Evolutionary conservation across 1,140 invertebrate species (phyloP).

Genomic region (Archivesica marissinica): DNA sequence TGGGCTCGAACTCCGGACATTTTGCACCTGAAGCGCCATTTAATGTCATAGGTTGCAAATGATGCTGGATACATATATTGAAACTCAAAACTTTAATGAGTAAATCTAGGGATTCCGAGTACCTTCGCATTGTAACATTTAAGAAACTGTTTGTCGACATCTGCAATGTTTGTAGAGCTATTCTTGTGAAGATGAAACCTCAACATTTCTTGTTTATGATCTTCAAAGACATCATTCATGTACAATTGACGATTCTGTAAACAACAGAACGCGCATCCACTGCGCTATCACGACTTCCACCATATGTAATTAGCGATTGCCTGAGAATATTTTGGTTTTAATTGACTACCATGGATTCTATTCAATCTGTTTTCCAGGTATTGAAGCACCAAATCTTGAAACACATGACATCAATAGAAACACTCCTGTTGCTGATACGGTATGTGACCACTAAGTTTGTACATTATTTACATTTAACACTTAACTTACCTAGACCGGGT

Average conservation of each 20-base stretch:
- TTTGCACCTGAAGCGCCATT: too few relatives aligned
- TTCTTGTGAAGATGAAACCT: conserved; percentile 58
- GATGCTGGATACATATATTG: too few relatives aligned
- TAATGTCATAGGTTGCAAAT: too few relatives aligned
- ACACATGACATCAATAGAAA: conserved; percentile 48
- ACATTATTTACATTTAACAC: too few relatives aligned
- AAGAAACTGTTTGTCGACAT: conserved; percentile 62
- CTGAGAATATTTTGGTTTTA: too few relatives aligned
- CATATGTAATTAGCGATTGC: too few relatives aligned
- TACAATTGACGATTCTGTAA: conserved; percentile 64
- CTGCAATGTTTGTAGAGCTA: conserved; percentile 27
- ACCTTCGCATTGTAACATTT: conserved; percentile 54
- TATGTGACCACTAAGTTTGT: neutral
- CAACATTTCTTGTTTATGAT: conserved; percentile 72
- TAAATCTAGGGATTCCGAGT: neutral
- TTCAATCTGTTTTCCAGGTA: conserved; percentile 22
- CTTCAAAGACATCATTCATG: conserved; percentile 70
- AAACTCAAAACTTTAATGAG: too few relatives aligned
- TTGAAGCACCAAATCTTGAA: conserved; percentile 47
- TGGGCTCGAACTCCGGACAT: too few relatives aligned
- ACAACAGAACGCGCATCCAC: too few relatives aligned
- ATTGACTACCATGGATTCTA: too few relatives aligned
- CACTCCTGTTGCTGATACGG: conserved; percentile 52
- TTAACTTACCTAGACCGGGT: too few relatives aligned
- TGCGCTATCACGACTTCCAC: too few relatives aligned